A percentile compares a stretch with the other conserved stretches of the same genome.
phyloP scores from a whole-genome alignment of 2,797 vertebrate species.

The Ceryle rudis region DNA sequence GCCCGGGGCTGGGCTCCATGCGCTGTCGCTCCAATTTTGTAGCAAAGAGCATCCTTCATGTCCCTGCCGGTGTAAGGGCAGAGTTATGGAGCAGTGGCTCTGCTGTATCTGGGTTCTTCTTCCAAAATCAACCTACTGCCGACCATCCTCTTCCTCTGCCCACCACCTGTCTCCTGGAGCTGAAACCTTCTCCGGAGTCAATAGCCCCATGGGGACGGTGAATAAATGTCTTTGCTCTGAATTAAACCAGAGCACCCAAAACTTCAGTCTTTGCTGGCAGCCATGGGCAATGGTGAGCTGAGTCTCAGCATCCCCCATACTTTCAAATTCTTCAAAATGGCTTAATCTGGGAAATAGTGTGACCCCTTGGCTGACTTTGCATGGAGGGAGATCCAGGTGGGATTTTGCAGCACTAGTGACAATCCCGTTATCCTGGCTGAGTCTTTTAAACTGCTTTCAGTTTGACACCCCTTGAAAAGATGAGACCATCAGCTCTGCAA shows the following conservation, averaged over 20 bases:
- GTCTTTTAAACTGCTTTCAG: neutral
- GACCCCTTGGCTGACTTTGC: neutral
- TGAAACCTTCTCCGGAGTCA: neutral
- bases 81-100: fast-evolving
- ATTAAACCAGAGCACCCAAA: neutral
- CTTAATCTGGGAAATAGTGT: neutral
- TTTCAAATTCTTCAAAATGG: neutral
- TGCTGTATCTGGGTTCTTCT: neutral
- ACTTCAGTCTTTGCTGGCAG: neutral
- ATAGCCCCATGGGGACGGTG: fast-evolving
- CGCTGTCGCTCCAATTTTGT: neutral
- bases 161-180: neutral
- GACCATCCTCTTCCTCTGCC: neutral
- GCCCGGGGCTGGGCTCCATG: neutral
- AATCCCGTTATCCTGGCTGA: neutral
- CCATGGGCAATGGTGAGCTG: neutral
- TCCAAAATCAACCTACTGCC: neutral
- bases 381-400: neutral
- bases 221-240: neutral
- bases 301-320: neutral
- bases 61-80: neutral
- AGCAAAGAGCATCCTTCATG: neutral
- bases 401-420: constrained; percentile 1
- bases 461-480: neutral
- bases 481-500: neutral